These are phyloP conservation scores for Cataglyphis cursor DNA, from an alignment of 2,888 invertebrate genomes.

Conservation along the genomic window DNA sequence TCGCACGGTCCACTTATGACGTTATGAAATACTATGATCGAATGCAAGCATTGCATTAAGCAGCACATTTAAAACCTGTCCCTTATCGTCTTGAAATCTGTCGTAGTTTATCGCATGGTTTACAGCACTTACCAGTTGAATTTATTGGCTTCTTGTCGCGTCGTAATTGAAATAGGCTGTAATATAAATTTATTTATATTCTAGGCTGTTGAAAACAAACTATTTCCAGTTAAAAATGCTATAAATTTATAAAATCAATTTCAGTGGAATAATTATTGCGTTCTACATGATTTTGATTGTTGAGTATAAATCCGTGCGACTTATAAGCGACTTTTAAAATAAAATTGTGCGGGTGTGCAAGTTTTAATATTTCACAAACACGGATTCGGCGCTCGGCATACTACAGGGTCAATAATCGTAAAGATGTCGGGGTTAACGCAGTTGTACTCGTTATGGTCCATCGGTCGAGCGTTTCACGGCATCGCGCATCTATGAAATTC, in stretches of 20 bases:
- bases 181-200: constrained; percentile 29
- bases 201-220: background rate
- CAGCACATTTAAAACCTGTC: constrained; percentile 42
- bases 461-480: constrained; percentile 18
- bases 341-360: background rate
- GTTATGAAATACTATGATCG: constrained; percentile 49
- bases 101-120: constrained; percentile 35
- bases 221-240: background rate
- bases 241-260: constrained; percentile 10
- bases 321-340: background rate
- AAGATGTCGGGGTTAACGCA: constrained; percentile 41
- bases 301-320: background rate
- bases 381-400: background rate
- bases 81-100: constrained; percentile 46
- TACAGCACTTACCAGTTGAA: constrained; percentile 13
- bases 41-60: constrained; percentile 37
- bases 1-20: constrained; percentile 37
- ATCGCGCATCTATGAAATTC: constrained; percentile 42
- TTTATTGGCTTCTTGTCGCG: constrained; percentile 34
- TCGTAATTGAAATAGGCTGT: constrained; percentile 40
- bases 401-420: constrained; percentile 21
- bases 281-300: background rate
- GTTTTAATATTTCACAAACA: constrained; percentile 11
- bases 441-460: constrained; percentile 41
- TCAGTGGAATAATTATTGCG: background rate